These are phyloP conservation scores for Hemicrepidius hirtus DNA, from an alignment of 2,888 invertebrate genomes.

Conservation along the genomic window DNA sequence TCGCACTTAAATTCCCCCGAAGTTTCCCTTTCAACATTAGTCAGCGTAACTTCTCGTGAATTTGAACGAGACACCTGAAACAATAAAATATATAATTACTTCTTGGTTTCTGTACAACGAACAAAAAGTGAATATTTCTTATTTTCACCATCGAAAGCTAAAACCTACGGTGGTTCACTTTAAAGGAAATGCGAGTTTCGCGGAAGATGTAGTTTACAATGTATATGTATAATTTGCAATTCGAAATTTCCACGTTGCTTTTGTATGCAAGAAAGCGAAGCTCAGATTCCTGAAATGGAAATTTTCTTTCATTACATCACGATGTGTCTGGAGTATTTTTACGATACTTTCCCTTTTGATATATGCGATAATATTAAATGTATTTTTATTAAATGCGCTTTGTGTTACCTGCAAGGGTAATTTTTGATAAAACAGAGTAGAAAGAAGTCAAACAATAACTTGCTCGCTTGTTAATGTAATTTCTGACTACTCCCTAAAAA, in stretches of 20 bases:
- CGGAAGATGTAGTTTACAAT: constrained; percentile 30
- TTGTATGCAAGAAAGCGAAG: constrained; percentile 19
- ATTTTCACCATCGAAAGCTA: constrained; percentile 10
- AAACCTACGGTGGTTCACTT: constrained; percentile 4
- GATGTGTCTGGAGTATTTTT: constrained; percentile 2
- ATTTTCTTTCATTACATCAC: constrained; percentile 20
- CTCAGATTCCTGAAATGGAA: constrained; percentile 22
- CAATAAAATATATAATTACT: constrained; percentile 55
- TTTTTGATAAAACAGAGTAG: no score
- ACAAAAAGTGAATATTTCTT: constrained; percentile 4
- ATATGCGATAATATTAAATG: background rate
- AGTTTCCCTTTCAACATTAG: constrained; percentile 74
- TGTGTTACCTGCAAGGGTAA: no score
- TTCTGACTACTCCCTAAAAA: no score
- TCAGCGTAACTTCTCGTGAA: constrained; percentile 74
- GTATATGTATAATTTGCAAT: constrained; percentile 36
- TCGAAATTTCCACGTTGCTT: constrained; percentile 27
- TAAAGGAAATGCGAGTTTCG: background rate
- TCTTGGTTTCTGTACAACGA: constrained; percentile 28
- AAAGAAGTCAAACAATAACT: no score
- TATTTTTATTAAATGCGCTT: no score
- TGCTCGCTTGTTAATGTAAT: no score
- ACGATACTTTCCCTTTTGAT: background rate
- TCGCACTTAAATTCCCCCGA: constrained; percentile 76
- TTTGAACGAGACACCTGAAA: constrained; percentile 74